A percentile compares a stretch with the other conserved stretches of the same genome.
Conservation (phyloP, 2,797 vertebrate genomes). For the Carduelis carduelis region DNA sequence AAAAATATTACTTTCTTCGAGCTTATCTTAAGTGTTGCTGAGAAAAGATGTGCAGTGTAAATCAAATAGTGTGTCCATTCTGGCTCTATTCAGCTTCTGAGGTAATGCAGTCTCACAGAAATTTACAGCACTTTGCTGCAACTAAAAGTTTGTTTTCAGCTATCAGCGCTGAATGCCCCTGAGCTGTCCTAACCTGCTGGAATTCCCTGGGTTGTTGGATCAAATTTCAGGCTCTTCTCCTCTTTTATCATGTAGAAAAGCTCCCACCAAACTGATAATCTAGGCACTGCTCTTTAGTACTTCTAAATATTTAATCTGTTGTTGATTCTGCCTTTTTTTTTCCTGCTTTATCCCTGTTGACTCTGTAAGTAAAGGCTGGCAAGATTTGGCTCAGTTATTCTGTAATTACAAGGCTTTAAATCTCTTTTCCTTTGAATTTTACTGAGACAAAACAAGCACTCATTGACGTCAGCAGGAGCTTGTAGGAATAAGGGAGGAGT, state of each 20-base stretch:
- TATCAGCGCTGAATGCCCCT: not conserved
- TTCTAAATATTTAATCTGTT: slow-evolving; percentile 5
- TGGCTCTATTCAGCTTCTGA: not conserved
- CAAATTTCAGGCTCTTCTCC: not conserved
- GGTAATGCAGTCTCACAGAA: not conserved
- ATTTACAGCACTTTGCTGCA: not conserved
- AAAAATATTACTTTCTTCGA: not conserved
- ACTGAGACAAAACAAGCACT: slow-evolving; percentile 23
- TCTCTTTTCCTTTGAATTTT: slow-evolving; percentile 30
- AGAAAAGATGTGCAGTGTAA: not conserved
- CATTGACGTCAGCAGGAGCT: slow-evolving; percentile 41
- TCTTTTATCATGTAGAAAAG: not conserved
- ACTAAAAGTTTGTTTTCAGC: not conserved
- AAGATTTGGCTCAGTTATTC: not conserved
- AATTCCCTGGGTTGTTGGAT: not conserved
- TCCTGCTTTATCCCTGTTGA: not conserved
- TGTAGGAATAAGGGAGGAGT: not conserved
- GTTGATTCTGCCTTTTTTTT: slow-evolving; percentile 1
- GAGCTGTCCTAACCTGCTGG: not conserved
- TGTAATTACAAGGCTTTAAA: slow-evolving; percentile 19
- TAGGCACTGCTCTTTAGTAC: not conserved
- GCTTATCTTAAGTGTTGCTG: not conserved
- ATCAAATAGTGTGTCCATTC: not conserved
- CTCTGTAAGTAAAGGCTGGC: not conserved
- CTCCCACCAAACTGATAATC: not conserved